Base-by-base conservation (phyloP, 2,888 invertebrate species). In the Pterobdella sp. region DNA sequence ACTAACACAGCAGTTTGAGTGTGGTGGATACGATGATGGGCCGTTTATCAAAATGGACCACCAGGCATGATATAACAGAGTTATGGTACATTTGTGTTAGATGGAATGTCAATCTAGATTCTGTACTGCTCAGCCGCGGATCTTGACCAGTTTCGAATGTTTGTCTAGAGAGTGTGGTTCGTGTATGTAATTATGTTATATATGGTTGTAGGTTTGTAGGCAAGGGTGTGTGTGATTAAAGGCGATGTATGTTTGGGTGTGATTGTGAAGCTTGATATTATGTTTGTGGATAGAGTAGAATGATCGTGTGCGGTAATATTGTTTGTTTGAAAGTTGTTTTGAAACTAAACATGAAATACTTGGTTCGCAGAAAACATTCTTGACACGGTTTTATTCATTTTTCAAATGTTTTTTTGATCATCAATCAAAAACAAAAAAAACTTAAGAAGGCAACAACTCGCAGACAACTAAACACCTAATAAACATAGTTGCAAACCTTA, bases 21-120 rank as follows among this genome's bases (percentile, higher is more conserved):
- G 60, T 56, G 4, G 60, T n/a, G 7, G 60, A 26, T 22, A 26
- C 7, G 60, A 56, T 56, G 60, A 56, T 56, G 60, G 60, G 60
- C n/a, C n/a, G 7, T 3, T 56, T 4, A 26, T 56, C 26, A 26
- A 22, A 3, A 26, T 56, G 60, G 60, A 26, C n/a, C n/a, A 56
- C n/a, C n/a, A 26, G 60, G 63, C 71, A 71, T n/a, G 56, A 32
- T 34, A 71, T n/a, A 18, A 32, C 14, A 63, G 52, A 22, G 14
- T n/a, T n/a, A 29, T 71, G 56, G 71, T 71, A 60, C 26, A 29
- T 22, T 29, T 60, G 71, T 22, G 36, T 29, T 18, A 63, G 71
- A 26, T 71, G 71, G 56, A 71, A 71, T 26, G 71, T 71, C 52
- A 71, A 37, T 18, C n/a, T n/a, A 32, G 56, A 56, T 37, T 63